phyloP scores from a whole-genome alignment of 2,797 vertebrate species.

The Dendrocincla tyrannina region DNA sequence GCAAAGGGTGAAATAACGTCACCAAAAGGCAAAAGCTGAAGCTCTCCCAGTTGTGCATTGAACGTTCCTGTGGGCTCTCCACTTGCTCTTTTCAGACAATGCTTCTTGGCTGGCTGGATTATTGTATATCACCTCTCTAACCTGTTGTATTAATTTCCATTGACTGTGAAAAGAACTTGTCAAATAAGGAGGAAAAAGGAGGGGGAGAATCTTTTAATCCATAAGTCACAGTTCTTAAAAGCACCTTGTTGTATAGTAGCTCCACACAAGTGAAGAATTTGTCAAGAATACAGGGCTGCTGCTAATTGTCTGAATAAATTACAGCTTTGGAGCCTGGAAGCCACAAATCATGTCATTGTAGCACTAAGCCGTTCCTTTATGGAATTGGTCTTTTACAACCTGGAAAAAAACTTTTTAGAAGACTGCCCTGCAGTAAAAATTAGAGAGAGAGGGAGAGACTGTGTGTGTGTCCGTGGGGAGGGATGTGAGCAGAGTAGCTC shows the following conservation, averaged over 20 bases:
- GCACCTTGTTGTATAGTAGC: constrained; percentile 23
- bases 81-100: constrained; percentile 44
- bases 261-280: constrained; percentile 43
- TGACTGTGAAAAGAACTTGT: constrained; percentile 54
- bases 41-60: constrained; percentile 15
- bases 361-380: constrained; percentile 38
- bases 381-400: constrained; percentile 49
- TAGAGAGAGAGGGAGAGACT: neutral
- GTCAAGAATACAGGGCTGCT: constrained; percentile 43
- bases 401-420: constrained; percentile 36
- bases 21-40: constrained; percentile 21
- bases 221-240: constrained; percentile 34
- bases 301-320: constrained; percentile 67
- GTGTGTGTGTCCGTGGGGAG: neutral
- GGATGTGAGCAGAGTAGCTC: neutral
- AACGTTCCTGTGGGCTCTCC: constrained; percentile 45
- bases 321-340: constrained; percentile 48
- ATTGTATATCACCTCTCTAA: constrained; percentile 63
- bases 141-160: constrained; percentile 69
- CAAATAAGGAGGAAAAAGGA: constrained; percentile 5
- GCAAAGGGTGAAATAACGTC: constrained; percentile 49
- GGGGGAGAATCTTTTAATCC: constrained; percentile 24
- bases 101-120: constrained; percentile 52
- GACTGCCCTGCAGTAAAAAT: neutral
- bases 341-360: constrained; percentile 60